These are phyloP conservation scores for Mythimna lalbum DNA, from an alignment of 2,888 invertebrate genomes.

Conservation along the genomic window DNA sequence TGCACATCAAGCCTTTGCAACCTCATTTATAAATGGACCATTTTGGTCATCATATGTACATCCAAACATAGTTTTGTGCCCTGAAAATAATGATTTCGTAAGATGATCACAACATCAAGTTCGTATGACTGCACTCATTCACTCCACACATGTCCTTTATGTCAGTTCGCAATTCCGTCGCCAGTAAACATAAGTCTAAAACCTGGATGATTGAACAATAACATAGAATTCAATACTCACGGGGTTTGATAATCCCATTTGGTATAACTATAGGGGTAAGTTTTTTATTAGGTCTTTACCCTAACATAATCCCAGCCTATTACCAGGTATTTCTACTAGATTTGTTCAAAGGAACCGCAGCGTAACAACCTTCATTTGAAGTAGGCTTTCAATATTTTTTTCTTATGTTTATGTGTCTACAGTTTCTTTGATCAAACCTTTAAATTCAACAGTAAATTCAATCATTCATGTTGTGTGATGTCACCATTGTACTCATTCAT, in stretches of 20 bases:
- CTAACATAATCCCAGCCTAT: conserved; percentile 57
- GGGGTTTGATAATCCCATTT: conserved; percentile 47
- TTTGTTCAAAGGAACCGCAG: conserved; percentile 30
- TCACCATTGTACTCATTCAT: conserved; percentile 35
- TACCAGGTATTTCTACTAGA: conserved; percentile 45
- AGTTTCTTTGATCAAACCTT: conserved; percentile 49
- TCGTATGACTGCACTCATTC: conserved; percentile 39
- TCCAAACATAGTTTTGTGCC: neutral
- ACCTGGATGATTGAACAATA: conserved; percentile 59
- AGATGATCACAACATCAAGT: conserved; percentile 36
- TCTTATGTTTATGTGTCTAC: neutral
- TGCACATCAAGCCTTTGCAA: conserved; percentile 7
- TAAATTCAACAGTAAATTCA: conserved; percentile 37
- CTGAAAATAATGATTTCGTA: conserved; percentile 28
- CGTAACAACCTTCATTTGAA: neutral
- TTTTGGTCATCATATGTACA: neutral
- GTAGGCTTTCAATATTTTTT: neutral
- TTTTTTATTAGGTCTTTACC: conserved; percentile 52
- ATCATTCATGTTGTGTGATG: conserved; percentile 38
- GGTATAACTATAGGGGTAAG: conserved; percentile 55
- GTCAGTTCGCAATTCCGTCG: conserved; percentile 17
- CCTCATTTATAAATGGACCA: neutral
- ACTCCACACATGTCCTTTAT: conserved; percentile 26
- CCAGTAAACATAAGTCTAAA: conserved; percentile 17
- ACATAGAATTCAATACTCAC: conserved; percentile 59